A percentile compares a stretch with the other conserved stretches of the same genome.
phyloP scores from a whole-genome alignment of 2,797 vertebrate species.

The Halcyon chelicuti region DNA sequence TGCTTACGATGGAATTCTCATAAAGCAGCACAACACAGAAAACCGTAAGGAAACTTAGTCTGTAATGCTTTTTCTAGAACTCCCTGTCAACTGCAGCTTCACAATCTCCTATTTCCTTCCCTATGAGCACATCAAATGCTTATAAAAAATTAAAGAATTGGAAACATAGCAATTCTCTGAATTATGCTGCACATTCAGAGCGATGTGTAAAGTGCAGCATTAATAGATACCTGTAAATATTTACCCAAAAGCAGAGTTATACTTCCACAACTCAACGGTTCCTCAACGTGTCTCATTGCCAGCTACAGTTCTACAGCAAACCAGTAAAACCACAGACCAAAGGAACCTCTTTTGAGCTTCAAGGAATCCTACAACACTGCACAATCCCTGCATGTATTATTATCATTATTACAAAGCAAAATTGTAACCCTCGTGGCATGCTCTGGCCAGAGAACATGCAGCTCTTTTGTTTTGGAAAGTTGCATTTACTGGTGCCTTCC shows the following conservation, averaged over 20 bases:
- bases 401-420: not conserved
- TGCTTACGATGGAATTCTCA: not conserved
- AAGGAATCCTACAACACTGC: not conserved
- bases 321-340: not conserved
- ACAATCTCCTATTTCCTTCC: not conserved
- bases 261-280: not conserved
- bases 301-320: not conserved
- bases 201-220: not conserved
- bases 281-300: not conserved
- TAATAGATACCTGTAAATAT: not conserved
- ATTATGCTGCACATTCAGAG: not conserved
- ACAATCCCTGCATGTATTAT: not conserved
- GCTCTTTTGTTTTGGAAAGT: not conserved
- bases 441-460: not conserved
- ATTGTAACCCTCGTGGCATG: not conserved
- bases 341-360: not conserved
- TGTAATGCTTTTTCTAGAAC: not conserved
- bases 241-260: not conserved
- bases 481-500: not conserved
- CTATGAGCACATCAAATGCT: not conserved
- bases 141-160: not conserved
- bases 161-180: not conserved
- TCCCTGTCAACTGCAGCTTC: not conserved
- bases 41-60: not conserved
- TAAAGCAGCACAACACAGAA: not conserved